Conservation (phyloP, 1,140 invertebrate genomes). For the Drosophila willistoni region DNA sequence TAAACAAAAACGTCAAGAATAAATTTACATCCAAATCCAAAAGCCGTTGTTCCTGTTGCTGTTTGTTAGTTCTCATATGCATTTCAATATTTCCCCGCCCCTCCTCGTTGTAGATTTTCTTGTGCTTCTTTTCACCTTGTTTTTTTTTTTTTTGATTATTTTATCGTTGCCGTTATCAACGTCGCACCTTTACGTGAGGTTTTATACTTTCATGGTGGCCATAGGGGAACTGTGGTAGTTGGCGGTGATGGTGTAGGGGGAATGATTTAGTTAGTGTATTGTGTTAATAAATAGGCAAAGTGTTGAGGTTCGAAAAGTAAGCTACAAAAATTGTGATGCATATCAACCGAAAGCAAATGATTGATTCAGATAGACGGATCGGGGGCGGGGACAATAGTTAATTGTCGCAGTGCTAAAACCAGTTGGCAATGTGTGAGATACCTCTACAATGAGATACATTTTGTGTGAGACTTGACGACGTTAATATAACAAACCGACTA, state of each 20-base stretch:
- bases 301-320: slow-evolving; percentile 6
- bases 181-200: slow-evolving; percentile 16
- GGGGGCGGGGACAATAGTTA: background rate
- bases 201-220: background rate
- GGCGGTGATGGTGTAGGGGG: background rate
- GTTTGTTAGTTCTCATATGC: slow-evolving; percentile 15
- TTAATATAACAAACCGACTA: no score
- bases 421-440: background rate
- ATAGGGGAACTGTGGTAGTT: background rate
- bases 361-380: background rate
- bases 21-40: slow-evolving; percentile 6
- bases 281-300: slow-evolving; percentile 11
- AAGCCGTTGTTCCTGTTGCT: slow-evolving; percentile 6
- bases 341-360: background rate
- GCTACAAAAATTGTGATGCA: slow-evolving; percentile 2
- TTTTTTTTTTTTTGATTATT: slow-evolving; percentile 18
- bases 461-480: background rate
- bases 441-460: background rate
- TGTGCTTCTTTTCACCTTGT: slow-evolving; percentile 4
- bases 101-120: background rate
- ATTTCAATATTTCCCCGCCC: background rate
- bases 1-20: slow-evolving; percentile 14
- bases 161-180: slow-evolving; percentile 21
- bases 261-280: background rate
- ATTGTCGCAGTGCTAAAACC: slow-evolving; percentile 3